Conservation (phyloP, 2,888 invertebrate genomes). For the Plagodis pulveraria region DNA sequence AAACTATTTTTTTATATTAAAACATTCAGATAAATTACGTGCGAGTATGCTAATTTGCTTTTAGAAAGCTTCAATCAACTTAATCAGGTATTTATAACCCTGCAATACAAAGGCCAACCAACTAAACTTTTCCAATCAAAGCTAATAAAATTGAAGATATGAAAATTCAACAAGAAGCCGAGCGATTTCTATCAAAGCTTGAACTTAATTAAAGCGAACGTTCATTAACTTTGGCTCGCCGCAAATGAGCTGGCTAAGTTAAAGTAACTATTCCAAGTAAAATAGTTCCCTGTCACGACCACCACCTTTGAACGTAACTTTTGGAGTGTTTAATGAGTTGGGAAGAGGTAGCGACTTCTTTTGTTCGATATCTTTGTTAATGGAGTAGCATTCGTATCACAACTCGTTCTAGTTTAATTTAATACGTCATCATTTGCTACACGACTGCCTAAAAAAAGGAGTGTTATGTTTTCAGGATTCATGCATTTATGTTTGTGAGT, state of each 20-base stretch:
- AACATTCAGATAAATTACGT: too few relatives aligned
- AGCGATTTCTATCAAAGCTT: conserved; percentile 54
- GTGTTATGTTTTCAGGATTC: too few relatives aligned
- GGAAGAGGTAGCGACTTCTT: conserved; percentile 12
- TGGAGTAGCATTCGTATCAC: not conserved
- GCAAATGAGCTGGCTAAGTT: conserved; percentile 63
- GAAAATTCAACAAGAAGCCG: conserved; percentile 28
- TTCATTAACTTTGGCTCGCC: conserved; percentile 59
- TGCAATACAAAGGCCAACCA: conserved; percentile 18
- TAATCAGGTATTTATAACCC: not conserved
- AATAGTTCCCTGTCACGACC: conserved; percentile 55
- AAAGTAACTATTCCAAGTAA: conserved; percentile 56
- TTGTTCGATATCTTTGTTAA: conserved; percentile 2
- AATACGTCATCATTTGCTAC: too few relatives aligned
- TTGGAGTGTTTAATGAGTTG: conserved; percentile 33
- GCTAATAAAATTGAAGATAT: conserved; percentile 13
- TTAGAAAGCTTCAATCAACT: not conserved
- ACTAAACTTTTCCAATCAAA: conserved; percentile 20
- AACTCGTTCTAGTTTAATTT: not conserved
- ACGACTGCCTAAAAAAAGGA: too few relatives aligned
- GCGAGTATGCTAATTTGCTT: not conserved
- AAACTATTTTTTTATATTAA: too few relatives aligned
- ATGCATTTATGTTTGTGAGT: too few relatives aligned
- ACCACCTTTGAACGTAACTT: conserved; percentile 30
- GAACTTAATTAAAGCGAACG: conserved; percentile 60